Evolutionary conservation across 2,113 vertebrate species (phyloP).

Genomic region (Proteles cristata): DNA sequence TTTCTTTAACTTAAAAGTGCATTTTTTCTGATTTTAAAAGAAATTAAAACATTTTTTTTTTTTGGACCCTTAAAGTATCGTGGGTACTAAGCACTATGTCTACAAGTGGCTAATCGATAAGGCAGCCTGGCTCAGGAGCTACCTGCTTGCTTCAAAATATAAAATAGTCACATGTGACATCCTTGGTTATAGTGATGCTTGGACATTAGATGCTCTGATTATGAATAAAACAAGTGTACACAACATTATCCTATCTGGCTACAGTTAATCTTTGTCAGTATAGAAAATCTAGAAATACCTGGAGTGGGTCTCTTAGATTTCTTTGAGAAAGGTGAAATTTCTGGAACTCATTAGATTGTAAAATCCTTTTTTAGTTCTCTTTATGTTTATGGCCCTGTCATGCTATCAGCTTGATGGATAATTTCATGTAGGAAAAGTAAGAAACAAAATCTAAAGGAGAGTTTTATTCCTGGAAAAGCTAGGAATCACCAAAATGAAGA

Average conservation of each 20-base stretch:
- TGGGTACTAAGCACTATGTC: background rate
- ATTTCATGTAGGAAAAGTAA: background rate
- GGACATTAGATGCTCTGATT: background rate
- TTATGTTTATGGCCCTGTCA: background rate
- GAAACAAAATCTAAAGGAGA: background rate
- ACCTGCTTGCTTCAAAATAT: background rate
- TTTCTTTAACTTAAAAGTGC: background rate
- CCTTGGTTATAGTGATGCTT: background rate
- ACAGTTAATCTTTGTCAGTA: background rate
- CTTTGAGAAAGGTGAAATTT: background rate
- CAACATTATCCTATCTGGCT: background rate
- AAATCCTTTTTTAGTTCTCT: background rate
- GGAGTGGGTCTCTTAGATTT: background rate
- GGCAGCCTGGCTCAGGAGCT: background rate
- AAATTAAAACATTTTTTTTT: conserved; percentile 14
- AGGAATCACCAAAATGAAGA: background rate
- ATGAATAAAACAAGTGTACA: background rate
- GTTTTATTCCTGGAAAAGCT: background rate
- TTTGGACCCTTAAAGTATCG: background rate
- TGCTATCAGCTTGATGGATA: background rate
- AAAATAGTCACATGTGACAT: background rate
- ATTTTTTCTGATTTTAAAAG: background rate
- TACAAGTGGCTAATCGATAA: background rate
- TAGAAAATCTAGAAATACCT: background rate
- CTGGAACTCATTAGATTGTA: background rate